Evolutionary conservation across 2,797 vertebrate genomes (phyloP).

Genomic region (Etheostoma perlongum): DNA sequence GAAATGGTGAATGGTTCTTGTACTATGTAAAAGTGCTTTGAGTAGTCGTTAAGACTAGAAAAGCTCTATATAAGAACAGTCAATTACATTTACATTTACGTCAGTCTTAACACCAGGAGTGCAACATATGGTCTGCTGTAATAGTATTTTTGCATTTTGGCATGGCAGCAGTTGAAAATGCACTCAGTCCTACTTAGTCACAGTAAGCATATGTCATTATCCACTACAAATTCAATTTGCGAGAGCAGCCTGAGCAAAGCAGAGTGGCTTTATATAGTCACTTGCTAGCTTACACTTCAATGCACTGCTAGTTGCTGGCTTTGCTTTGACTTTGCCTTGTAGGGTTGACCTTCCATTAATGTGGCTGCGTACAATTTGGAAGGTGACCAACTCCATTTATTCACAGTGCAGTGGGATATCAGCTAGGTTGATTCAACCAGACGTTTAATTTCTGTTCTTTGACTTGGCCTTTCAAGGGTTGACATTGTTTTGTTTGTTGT

Average conservation of each 20-base stretch:
- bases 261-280: slow-evolving; percentile 23
- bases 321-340: slow-evolving; percentile 52
- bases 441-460: slow-evolving; percentile 45
- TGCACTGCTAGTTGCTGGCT: slow-evolving; percentile 27
- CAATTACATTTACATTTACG: background rate
- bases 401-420: slow-evolving; percentile 16
- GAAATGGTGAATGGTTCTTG: too few relatives aligned
- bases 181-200: slow-evolving; percentile 54
- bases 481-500: slow-evolving; percentile 8
- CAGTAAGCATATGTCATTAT: slow-evolving; percentile 52
- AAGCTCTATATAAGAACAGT: too few relatives aligned
- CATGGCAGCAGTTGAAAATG: slow-evolving; percentile 13
- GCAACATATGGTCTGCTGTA: slow-evolving; percentile 25
- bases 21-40: too few relatives aligned
- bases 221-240: slow-evolving; percentile 46
- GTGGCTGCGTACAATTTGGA: slow-evolving; percentile 43
- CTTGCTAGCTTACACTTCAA: slow-evolving; percentile 26
- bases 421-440: slow-evolving; percentile 20
- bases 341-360: slow-evolving; percentile 52
- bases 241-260: slow-evolving; percentile 17
- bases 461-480: slow-evolving; percentile 6
- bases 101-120: background rate
- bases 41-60: too few relatives aligned
- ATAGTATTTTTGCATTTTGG: slow-evolving; percentile 11
- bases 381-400: slow-evolving; percentile 49